These are phyloP conservation scores for Mythimna albipuncta DNA, from an alignment of 2,888 invertebrate species.

Conservation along the genomic window DNA sequence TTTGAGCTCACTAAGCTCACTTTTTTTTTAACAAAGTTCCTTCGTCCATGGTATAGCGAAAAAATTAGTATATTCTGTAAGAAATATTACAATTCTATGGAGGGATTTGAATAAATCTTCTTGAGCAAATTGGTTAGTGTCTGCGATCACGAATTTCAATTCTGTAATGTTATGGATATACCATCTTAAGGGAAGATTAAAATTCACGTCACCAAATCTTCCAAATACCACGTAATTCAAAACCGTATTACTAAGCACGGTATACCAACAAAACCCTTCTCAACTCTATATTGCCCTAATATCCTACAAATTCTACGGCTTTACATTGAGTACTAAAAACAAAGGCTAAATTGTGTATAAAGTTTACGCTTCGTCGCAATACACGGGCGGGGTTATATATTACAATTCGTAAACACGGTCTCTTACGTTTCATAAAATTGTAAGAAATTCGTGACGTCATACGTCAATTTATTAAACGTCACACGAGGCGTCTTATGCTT, in stretches of 20 bases:
- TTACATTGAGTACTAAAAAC: constrained; percentile 56
- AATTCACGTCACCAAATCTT: constrained; percentile 33
- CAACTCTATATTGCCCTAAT: constrained; percentile 45
- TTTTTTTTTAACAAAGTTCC: constrained; percentile 39
- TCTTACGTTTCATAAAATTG: constrained; percentile 52
- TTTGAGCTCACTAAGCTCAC: constrained; percentile 31
- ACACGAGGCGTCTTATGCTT: constrained; percentile 30
- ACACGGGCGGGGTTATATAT: constrained; percentile 49
- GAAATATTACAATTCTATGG: not conserved
- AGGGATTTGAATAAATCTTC: not conserved
- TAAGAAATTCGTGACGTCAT: constrained; percentile 36
- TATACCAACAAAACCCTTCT: constrained; percentile 46
- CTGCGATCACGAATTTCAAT: constrained; percentile 12
- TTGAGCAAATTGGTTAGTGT: not conserved
- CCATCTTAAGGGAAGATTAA: constrained; percentile 28
- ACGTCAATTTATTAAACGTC: constrained; percentile 61
- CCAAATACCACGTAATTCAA: constrained; percentile 37
- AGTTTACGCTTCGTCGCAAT: constrained; percentile 38
- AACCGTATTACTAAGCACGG: constrained; percentile 35
- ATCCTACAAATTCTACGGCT: constrained; percentile 57
- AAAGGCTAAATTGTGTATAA: constrained; percentile 53
- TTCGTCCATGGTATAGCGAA: not conserved
- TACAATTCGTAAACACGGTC: constrained; percentile 35
- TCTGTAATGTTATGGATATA: not conserved
- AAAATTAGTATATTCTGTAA: not conserved